Percentiles rank a stretch among this genome's conserved stretches.
phyloP scores from a whole-genome alignment of 1,140 invertebrate species.

The Brachionus rotundiformis region DNA sequence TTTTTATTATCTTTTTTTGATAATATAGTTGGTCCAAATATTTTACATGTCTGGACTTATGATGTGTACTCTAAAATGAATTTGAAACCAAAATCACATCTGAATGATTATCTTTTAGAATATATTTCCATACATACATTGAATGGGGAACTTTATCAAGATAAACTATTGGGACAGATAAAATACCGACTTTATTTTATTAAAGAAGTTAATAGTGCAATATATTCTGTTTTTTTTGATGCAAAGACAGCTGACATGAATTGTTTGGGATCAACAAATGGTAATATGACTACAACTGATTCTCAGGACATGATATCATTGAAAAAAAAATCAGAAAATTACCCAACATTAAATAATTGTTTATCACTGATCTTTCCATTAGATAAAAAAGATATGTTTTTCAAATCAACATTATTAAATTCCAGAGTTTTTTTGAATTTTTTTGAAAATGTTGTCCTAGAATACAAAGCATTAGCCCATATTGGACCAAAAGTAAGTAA shows the following conservation, averaged over 20 bases:
- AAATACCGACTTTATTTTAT: slow-evolving; percentile 47
- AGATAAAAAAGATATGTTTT: slow-evolving; percentile 20
- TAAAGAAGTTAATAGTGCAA: slow-evolving; percentile 17
- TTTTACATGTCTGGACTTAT: slow-evolving; percentile 8
- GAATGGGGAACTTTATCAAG: slow-evolving; percentile 46
- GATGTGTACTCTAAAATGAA: not conserved
- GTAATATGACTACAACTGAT: not conserved
- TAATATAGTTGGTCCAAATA: slow-evolving; percentile 46
- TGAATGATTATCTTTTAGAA: slow-evolving; percentile 21
- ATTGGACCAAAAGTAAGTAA: slow-evolving; percentile 21
- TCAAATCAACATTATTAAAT: not conserved
- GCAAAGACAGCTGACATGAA: not conserved
- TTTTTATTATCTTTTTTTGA: slow-evolving; percentile 51
- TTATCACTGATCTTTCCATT: not conserved
- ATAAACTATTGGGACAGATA: slow-evolving; percentile 26
- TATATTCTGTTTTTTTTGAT: slow-evolving; percentile 51
- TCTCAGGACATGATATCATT: not conserved
- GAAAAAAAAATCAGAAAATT: not conserved
- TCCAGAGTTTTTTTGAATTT: not conserved
- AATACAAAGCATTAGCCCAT: slow-evolving; percentile 32
- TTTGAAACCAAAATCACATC: no score
- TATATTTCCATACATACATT: slow-evolving; percentile 37
- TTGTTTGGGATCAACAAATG: not conserved
- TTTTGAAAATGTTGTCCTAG: slow-evolving; percentile 37
- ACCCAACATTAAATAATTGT: not conserved